Evolutionary conservation across 2,113 vertebrate genomes (phyloP).

Genomic region (Amblyopsis rosae): DNA sequence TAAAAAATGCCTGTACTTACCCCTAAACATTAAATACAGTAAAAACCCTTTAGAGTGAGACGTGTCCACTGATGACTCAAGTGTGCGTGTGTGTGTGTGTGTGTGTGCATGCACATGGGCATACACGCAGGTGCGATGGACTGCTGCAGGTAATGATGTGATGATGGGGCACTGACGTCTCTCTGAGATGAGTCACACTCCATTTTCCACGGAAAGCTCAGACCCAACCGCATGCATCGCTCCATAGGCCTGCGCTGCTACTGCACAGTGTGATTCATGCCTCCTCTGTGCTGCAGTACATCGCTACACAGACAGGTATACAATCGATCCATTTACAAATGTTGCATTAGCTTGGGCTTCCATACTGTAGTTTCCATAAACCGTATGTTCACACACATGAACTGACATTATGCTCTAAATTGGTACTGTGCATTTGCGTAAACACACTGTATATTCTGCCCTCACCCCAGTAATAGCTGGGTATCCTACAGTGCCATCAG

Average conservation of each 20-base stretch:
- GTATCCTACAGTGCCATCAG: conserved; percentile 36
- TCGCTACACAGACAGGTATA: conserved; percentile 6
- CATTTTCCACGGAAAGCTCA: conserved; percentile 24
- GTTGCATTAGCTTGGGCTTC: neutral
- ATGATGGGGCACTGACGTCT: conserved; percentile 73
- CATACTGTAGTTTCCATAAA: neutral
- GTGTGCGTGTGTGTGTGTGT: neutral
- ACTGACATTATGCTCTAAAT: neutral
- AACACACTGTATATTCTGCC: neutral
- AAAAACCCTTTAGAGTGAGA: too few species aligned
- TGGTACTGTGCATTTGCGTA: conserved; percentile 1
- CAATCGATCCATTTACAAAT: neutral
- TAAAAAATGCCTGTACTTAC: conserved; percentile 42
- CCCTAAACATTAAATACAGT: conserved; percentile 32
- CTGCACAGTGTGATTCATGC: conserved; percentile 11
- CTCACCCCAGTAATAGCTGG: conserved; percentile 29
- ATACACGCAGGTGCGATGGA: conserved; percentile 3
- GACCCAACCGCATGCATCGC: conserved; percentile 8
- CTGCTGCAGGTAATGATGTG: conserved; percentile 43
- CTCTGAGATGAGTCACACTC: conserved; percentile 63
- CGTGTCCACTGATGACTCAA: too few species aligned
- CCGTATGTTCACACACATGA: neutral
- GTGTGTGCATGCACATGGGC: neutral
- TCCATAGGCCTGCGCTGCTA: conserved; percentile 12
- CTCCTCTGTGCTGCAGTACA: conserved; percentile 13